These are phyloP conservation scores for Oxytorus armatus DNA, from an alignment of 2,888 invertebrate species.

Conservation along the genomic window DNA sequence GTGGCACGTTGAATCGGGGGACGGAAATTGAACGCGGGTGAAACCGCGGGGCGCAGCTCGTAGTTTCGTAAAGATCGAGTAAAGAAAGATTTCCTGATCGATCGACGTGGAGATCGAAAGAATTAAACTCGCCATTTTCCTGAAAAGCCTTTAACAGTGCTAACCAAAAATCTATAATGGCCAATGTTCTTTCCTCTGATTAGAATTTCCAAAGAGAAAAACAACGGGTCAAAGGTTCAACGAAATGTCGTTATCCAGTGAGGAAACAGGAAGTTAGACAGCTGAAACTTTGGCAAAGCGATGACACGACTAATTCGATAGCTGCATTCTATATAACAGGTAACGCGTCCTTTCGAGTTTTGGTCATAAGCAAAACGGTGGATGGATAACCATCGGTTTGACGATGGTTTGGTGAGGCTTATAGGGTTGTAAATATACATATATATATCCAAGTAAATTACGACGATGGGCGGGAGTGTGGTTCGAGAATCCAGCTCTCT, in stretches of 20 bases:
- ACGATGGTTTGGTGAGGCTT: slow-evolving; percentile 36
- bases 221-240: background rate
- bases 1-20: too few relatives aligned
- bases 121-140: background rate
- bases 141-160: background rate
- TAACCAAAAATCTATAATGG: background rate
- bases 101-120: too few relatives aligned
- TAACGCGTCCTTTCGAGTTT: slow-evolving; percentile 42
- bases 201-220: background rate
- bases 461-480: slow-evolving; percentile 53
- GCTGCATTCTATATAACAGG: slow-evolving; percentile 9
- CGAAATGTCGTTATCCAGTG: background rate
- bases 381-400: slow-evolving; percentile 50
- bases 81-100: too few relatives aligned
- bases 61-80: too few relatives aligned
- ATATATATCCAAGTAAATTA: slow-evolving; percentile 3
- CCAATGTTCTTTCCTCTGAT: background rate
- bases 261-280: background rate
- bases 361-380: slow-evolving; percentile 41
- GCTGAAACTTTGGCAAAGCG: slow-evolving; percentile 42
- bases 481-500: slow-evolving; percentile 27
- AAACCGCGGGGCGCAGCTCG: too few relatives aligned
- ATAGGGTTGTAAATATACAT: slow-evolving; percentile 13
- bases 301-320: slow-evolving; percentile 51
- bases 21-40: too few relatives aligned